Evolutionary conservation across 2,113 vertebrate species (phyloP), one percentile per base, ranked within the genome.

Genomic region (Periophthalmodon schlosseri): DNA sequence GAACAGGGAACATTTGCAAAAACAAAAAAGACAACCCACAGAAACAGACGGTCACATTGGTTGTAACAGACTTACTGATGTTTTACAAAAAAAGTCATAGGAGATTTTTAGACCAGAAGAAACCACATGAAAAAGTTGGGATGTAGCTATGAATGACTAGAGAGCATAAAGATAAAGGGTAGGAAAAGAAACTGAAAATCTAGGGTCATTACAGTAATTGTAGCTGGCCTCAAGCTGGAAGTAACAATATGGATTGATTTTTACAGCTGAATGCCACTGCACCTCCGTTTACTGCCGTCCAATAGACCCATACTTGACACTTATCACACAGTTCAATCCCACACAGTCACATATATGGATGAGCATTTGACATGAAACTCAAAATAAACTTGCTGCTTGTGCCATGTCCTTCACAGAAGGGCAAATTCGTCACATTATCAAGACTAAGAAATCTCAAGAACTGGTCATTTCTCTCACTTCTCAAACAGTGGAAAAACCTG

Each of bases 401-500:
- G 23, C 11, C 49, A 58, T n/a, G 64, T 21, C 33, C 57, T 34
- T 65, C 20, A 44, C 49, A 36, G 65, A n/a, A 77, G 71, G 66
- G n/a, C 15, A 1, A 60, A 60, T 70, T 72, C 33, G 34, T 50
- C 54, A 68, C 64, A 57, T 71, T 15, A 56, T 56, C 7, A 52
- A 63, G 57, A 77, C 23, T 52, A 12, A 76, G 9, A 63, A 44
- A 36, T 33, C 39, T 20, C 10, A 52, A 33, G 63, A 72, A n/a
- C 49, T 3, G 16, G 39, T 52, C 14, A 14, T 56, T 10, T 6
- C 7, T 60, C 24, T 69, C 21, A 69, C 50, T 72, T 68, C 61
- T 74, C 23, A 18, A 69, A 66, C 36, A 49, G 60, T 21, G 39
- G 7, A 54, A 72, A 76, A 58, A 39, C 52, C 75, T 68, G 69